Evolutionary conservation across 2,888 invertebrate species (phyloP), one percentile per base, ranked within the genome.

Genomic region (Amphimallon solstitiale): DNA sequence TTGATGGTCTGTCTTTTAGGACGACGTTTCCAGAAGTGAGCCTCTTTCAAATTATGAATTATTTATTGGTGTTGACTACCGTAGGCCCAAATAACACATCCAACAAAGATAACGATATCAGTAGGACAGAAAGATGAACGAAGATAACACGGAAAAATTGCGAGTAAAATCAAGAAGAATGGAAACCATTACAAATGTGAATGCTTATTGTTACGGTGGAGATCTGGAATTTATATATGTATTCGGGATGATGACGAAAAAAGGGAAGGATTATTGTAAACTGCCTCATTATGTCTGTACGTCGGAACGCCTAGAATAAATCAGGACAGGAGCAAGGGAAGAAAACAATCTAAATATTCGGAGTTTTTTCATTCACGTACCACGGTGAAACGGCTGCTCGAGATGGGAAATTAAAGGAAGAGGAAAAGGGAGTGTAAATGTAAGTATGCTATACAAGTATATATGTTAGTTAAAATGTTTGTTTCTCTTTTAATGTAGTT

Each of bases 191-290:
- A 54, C 21, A 54, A 54, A 40, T 40, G 54, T 17, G 54, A 54
- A 54, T 38, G 54, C 37, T 54, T 54, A 54, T 40, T 54, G 54
- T 38, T 54, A 37, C 54, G 54, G 35, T 38, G 23, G 38, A 19
- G 54, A 37, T 54, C 34, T 35, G 51, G 51, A 34, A 51, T 51
- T 51, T 51, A 51, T 51, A 35, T 17, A 35, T 37, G 38, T 54
- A 54, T 54, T 54, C 54, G 6, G 54, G n/a, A 38, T 17, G 38
- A 54, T 35, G 37, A 17, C 37, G 19, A 12, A 10, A 38, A 54
- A 54, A 54, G 17, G 54, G 21, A 54, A 54, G 52, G 52, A 52
- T 52, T 52, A 52, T 38, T 52, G 38, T 52, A 52, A 52, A 52
- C 37, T 52, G 37, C 52, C 37, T 52, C 52, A 37, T 52, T 52